These are phyloP conservation scores for Alethe diademata DNA, from an alignment of 2,113 vertebrate genomes.

Conservation along the genomic window DNA sequence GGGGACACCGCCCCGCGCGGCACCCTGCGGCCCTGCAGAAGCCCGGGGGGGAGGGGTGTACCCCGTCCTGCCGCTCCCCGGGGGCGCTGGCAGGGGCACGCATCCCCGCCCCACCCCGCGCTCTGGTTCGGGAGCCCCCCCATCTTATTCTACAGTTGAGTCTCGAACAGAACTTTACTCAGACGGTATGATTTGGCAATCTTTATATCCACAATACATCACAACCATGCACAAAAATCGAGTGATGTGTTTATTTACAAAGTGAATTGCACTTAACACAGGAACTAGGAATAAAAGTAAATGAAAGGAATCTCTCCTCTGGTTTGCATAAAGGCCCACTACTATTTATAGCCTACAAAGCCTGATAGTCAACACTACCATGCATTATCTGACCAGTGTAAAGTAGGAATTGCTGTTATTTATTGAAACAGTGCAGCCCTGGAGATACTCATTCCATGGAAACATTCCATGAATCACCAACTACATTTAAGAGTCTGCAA, in stretches of 20 bases:
- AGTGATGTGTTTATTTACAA: constrained; percentile 61
- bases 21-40: fast-evolving
- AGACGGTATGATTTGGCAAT: constrained; percentile 41
- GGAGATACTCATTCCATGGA: neutral
- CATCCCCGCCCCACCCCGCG: no score
- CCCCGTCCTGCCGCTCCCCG: no score
- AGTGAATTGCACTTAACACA: constrained; percentile 66
- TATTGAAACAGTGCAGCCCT: neutral
- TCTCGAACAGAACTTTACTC: neutral
- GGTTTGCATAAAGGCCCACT: neutral
- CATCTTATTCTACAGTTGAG: neutral
- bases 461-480: neutral
- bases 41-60: no score
- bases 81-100: neutral
- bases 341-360: neutral
- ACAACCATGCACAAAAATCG: constrained; percentile 68
- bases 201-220: constrained; percentile 68
- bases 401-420: neutral
- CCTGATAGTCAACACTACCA: neutral
- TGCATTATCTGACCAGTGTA: neutral
- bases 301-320: neutral
- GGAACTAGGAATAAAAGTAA: neutral
- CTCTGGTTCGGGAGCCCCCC: neutral
- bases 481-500: neutral
- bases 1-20: no score